Conservation (phyloP, 2,113 vertebrate genomes). For the Platysternon megacephalum region DNA sequence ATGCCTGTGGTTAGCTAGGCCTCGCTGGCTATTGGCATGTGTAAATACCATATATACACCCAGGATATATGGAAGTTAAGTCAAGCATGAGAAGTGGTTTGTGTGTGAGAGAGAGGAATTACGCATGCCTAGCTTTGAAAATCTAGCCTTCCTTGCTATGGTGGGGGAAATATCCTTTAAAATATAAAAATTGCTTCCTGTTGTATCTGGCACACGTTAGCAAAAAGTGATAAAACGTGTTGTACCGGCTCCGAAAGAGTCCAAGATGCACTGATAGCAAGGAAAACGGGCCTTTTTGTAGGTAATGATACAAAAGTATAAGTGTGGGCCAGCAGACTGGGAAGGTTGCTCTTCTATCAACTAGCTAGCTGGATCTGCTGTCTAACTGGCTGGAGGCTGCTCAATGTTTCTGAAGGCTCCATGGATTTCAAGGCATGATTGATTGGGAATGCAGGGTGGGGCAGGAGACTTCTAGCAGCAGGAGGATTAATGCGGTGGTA, state of each 20-base stretch:
- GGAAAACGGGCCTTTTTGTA: not conserved
- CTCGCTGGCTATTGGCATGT: not conserved
- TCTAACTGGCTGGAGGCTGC: not conserved
- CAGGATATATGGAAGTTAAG: not conserved
- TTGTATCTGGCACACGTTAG: not conserved
- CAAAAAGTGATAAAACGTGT: not conserved
- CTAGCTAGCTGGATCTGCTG: too few relatives aligned
- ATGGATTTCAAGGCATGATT: too few relatives aligned
- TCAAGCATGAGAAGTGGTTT: not conserved
- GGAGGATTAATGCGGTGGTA: too few relatives aligned
- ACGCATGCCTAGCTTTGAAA: not conserved
- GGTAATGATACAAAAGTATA: not conserved
- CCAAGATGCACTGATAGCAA: not conserved
- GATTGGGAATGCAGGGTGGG: too few relatives aligned
- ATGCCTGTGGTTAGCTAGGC: not conserved
- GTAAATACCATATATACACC: not conserved
- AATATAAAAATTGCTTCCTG: not conserved
- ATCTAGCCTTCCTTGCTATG: not conserved
- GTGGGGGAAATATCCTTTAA: not conserved
- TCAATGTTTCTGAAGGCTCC: not conserved
- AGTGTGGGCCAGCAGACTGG: not conserved
- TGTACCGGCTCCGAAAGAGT: not conserved
- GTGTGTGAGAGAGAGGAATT: not conserved
- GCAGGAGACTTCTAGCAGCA: too few relatives aligned
- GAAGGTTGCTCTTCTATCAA: not conserved